Percentiles rank a stretch among this genome's conserved stretches.
Conservation (phyloP, 1,140 invertebrate genomes). For the Aphaenogaster rudis region DNA sequence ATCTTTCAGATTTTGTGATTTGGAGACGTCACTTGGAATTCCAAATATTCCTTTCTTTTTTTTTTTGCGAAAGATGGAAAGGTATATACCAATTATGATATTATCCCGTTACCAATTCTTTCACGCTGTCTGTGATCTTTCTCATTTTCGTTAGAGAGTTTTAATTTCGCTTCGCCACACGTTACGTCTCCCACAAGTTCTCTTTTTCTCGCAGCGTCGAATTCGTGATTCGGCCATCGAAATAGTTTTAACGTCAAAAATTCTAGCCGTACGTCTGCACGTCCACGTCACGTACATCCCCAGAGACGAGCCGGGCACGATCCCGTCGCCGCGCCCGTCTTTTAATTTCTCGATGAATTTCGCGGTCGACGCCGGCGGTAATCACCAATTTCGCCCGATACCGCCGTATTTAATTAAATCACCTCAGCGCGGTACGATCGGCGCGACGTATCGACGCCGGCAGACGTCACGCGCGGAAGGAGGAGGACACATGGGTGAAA, state of each 20-base stretch:
- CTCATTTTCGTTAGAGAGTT: background rate
- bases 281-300: background rate
- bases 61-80: background rate
- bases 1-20: background rate
- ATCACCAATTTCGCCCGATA: slow-evolving; percentile 70
- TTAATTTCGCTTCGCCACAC: slow-evolving; percentile 10
- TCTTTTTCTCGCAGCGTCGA: background rate
- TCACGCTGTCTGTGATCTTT: background rate
- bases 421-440: slow-evolving; percentile 26
- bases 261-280: background rate
- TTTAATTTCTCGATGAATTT: slow-evolving; percentile 55
- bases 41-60: background rate
- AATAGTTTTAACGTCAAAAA: slow-evolving; percentile 35
- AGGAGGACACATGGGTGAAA: slow-evolving; percentile 46
- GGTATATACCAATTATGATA: background rate
- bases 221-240: background rate
- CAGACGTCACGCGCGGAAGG: background rate
- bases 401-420: slow-evolving; percentile 76
- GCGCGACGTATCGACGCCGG: slow-evolving; percentile 38
- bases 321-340: background rate
- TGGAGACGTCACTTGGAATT: background rate
- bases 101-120: background rate
- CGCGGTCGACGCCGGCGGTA: slow-evolving; percentile 53
- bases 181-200: background rate
- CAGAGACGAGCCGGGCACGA: background rate